Evolutionary conservation across 2,797 vertebrate species (phyloP), one percentile per base, ranked within the genome.

Genomic region (Dipus sagitta): DNA sequence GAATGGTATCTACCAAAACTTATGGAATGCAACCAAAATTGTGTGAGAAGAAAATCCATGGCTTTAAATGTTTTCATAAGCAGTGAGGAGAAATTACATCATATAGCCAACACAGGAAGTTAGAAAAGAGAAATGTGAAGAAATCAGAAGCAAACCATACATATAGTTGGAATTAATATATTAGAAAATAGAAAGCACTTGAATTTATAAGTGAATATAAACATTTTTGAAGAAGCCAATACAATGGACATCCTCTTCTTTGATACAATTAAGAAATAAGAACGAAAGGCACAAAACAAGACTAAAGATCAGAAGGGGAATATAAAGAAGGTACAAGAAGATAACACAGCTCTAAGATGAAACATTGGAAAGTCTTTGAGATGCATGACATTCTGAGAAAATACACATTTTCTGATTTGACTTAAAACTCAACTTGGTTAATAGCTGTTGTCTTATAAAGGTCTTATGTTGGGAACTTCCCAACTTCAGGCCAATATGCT

Each of bases 1-100:
- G 23, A 84, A 24, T 14, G 20, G 38, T 77, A 28, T 67, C 42
- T 42, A 52, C 47, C 13, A 32, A 86, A 94, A 90, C 60, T 87
- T 91, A 87, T 47, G 81, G 70, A 23, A 93, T 85, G 81, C 95
- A 81, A 96, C 84, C 84, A 94, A 91, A 90, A 83, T 80, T 95
- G 26, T 92, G 58, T 71, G 52, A 86, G 67, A 91, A 93, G 77
- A 80, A 92, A 87, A 92, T 74, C 65, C 62, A 64, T 83, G 95
- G 94, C 13, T 81, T 88, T 87, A 92, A 93, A 62, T 92, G 75
- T 52, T 76, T 85, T 94, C 28, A 79, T 92, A 91, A 68, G 68
- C 88, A 83, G 67, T 58, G 28, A 86, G 30, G 88, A 81, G 90
- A 79, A 82, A 60, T 86, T 52, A 79, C 65, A 89, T 93, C 94